Evolutionary conservation across 2,113 vertebrate genomes (phyloP), one percentile per base, ranked within the genome.

Genomic region (Ornithorhynchus anatinus): DNA sequence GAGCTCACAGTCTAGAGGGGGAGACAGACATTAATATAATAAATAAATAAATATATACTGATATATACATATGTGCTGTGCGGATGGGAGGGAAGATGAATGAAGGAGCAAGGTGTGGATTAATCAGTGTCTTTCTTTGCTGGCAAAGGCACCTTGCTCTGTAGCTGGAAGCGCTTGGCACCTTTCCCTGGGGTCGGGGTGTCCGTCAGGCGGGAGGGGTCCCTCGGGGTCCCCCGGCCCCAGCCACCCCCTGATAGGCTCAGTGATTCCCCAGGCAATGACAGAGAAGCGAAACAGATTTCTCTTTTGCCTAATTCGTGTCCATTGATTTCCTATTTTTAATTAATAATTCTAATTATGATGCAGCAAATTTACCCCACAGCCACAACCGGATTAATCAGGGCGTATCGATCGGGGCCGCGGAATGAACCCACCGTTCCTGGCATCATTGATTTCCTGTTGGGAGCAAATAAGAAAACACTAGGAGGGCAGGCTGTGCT

Each of bases 271-370:
- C 85, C 84, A 92, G 89, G 89, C 89, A 92, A 84, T 93, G 95
- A 95, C 95, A 96, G 88, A 84, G 91, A 73, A 85, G 94, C 94
- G 94, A 93, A 93, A 89, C 74, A 79, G 82, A 93, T 90, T 92
- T 89, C 88, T 93, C 85, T 89, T 89, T 82, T 81, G 89, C 93
- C 92, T 96, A 91, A 97, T 96, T 96, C 96, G 95, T 95, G 95
- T 94, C 93, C 86, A 99, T 98, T 81, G 97, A 99, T 99, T 99
- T 97, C 97, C 96, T 95, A 95, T 98, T 97, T 97, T 95, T 96
- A 98, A 99, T 99, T 98, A 99, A 98, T 98, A 98, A 99, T 97
- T 96, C 93, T 97, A 98, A 99, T 99, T 97, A 98, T 96, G 94
- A 96, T 96, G 95, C 95, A 94, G 94, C 93, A 93, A 93, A 94